Conservation (phyloP, 2,797 vertebrate genomes). For the Ispidina lecontei region DNA sequence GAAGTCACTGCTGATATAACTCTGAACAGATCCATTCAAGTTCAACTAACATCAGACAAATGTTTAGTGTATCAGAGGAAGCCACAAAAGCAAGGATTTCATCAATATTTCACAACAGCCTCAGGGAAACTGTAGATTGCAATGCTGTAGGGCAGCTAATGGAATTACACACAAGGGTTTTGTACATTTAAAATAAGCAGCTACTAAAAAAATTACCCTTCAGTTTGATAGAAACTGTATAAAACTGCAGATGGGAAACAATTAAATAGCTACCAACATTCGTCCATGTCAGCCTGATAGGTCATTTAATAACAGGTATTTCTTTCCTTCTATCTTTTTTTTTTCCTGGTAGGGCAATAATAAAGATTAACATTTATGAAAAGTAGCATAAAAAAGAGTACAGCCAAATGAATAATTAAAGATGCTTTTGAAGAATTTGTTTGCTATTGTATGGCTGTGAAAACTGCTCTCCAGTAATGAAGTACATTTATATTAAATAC, state of each 20-base stretch:
- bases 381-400: conserved; percentile 79
- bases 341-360: conserved; percentile 70
- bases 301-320: conserved; percentile 82
- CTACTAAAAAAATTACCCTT: conserved; percentile 83
- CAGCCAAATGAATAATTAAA: conserved; percentile 83
- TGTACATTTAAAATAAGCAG: conserved; percentile 96
- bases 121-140: conserved; percentile 93
- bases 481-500: conserved; percentile 73
- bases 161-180: conserved; percentile 95
- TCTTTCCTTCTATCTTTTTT: conserved; percentile 34
- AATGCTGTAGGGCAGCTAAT: conserved; percentile 95
- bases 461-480: conserved; percentile 65
- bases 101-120: conserved; percentile 99
- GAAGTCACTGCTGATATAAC: conserved; percentile 81
- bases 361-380: conserved; percentile 84
- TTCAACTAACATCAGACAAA: conserved; percentile 86
- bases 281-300: conserved; percentile 75
- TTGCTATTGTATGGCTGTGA: conserved; percentile 69
- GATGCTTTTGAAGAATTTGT: conserved; percentile 77
- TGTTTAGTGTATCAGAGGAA: conserved; percentile 87
- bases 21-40: conserved; percentile 83
- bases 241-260: conserved; percentile 83
- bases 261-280: conserved; percentile 80
- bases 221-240: conserved; percentile 83
- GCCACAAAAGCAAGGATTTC: conserved; percentile 85